A percentile compares a stretch with the other conserved stretches of the same genome.
Conservation (phyloP, 2,797 vertebrate genomes). For the Gouania willdenowi region DNA sequence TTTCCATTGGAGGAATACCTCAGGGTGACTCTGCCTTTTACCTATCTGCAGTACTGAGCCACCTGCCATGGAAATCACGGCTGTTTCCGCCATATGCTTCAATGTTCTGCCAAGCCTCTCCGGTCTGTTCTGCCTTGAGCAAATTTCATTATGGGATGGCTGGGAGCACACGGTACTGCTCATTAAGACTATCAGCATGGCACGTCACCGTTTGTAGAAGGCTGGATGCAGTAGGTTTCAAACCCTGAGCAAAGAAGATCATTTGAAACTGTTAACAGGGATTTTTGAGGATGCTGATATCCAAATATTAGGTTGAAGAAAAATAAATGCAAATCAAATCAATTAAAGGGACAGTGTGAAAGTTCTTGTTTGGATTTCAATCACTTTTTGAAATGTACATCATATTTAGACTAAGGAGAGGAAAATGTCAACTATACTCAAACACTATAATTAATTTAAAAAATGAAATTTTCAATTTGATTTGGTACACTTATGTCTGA, state of each 20-base stretch:
- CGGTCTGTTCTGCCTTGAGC: slow-evolving; percentile 86
- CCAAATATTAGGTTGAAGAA: too few relatives aligned
- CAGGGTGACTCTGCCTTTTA: slow-evolving; percentile 73
- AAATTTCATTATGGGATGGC: slow-evolving; percentile 92
- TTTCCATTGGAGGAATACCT: slow-evolving; percentile 73
- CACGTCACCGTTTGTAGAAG: slow-evolving; percentile 82
- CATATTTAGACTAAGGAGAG: too few relatives aligned
- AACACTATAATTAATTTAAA: too few relatives aligned
- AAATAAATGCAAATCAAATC: too few relatives aligned
- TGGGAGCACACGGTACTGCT: slow-evolving; percentile 78
- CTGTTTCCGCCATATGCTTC: slow-evolving; percentile 94
- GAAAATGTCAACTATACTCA: too few relatives aligned
- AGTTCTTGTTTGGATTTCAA: too few relatives aligned
- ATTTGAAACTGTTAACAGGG: too few relatives aligned
- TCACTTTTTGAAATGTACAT: too few relatives aligned
- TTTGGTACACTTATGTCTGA: too few relatives aligned
- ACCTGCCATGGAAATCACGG: slow-evolving; percentile 85
- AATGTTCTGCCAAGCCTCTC: slow-evolving; percentile 86
- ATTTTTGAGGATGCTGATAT: too few relatives aligned
- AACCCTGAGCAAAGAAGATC: slow-evolving; percentile 29
- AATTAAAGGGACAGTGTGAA: too few relatives aligned
- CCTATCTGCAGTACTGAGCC: slow-evolving; percentile 75
- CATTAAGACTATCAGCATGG: slow-evolving; percentile 88
- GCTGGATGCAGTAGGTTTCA: slow-evolving; percentile 47
- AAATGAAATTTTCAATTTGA: too few relatives aligned